These are phyloP conservation scores for Tiliqua scincoides DNA, from an alignment of 2,113 vertebrate species.

Conservation along the genomic window DNA sequence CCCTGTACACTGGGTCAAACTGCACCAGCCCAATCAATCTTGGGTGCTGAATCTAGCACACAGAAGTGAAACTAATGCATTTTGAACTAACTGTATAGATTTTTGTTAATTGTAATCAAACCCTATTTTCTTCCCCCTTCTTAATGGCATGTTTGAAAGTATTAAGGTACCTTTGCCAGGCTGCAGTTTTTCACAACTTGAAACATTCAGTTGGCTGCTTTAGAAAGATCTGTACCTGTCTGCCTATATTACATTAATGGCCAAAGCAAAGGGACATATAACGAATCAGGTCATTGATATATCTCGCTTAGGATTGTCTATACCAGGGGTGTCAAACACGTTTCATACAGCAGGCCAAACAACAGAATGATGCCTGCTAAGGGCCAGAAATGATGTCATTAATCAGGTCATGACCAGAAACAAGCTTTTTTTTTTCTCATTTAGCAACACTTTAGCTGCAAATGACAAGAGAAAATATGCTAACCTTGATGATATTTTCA, in stretches of 20 bases:
- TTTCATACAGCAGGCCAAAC: no score
- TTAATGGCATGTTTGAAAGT: slow-evolving; percentile 28
- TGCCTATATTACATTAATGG: neutral
- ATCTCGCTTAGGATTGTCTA: no score
- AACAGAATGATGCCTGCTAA: no score
- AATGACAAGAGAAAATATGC: no score
- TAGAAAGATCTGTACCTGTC: neutral
- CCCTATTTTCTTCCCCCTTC: slow-evolving; percentile 12
- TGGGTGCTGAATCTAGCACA: slow-evolving; percentile 23
- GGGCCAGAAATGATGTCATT: no score
- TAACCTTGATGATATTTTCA: no score
- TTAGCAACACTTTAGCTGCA: no score
- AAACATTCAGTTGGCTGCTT: slow-evolving; percentile 11
- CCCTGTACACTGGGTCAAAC: slow-evolving; percentile 24
- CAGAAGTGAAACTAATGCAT: slow-evolving; percentile 10
- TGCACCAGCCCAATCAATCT: slow-evolving; percentile 3
- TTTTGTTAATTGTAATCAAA: slow-evolving; percentile 27
- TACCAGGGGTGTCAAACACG: no score
- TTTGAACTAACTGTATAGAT: slow-evolving; percentile 20
- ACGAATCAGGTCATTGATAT: no score
- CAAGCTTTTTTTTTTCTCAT: no score
- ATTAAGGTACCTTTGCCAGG: neutral
- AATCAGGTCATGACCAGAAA: no score
- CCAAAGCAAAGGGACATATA: no score
- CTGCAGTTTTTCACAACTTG: slow-evolving; percentile 26